Percentiles rank a stretch among this genome's conserved stretches.
Conservation (phyloP, 2,888 invertebrate species). For the Chouioia cunea region DNA sequence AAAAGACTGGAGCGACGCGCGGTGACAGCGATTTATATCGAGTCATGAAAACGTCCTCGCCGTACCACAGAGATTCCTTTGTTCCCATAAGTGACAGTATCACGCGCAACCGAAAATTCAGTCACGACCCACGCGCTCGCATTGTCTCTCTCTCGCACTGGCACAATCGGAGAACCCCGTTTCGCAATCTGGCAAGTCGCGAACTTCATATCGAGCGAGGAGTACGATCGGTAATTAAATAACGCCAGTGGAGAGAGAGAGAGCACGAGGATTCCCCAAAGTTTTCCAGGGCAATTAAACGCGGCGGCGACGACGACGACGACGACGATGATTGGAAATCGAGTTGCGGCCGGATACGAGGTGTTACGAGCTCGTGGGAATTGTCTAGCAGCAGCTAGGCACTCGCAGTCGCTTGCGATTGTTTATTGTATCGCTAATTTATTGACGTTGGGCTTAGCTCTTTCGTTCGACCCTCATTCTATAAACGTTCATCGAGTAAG, state of each 20-base stretch:
- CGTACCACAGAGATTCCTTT: constrained; percentile 9
- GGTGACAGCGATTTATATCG: constrained; percentile 31
- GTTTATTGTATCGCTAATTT: too few relatives aligned
- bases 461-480: neutral
- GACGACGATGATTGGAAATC: constrained; percentile 18
- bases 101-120: constrained; percentile 36
- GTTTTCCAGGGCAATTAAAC: constrained; percentile 15
- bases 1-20: neutral
- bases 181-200: constrained; percentile 48
- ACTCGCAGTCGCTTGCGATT: too few relatives aligned
- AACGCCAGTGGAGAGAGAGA: too few relatives aligned
- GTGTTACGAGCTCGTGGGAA: neutral
- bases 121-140: constrained; percentile 25
- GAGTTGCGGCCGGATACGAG: neutral
- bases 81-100: neutral
- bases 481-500: neutral
- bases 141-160: constrained; percentile 25
- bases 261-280: constrained; percentile 5
- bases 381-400: neutral
- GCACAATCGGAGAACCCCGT: constrained; percentile 51
- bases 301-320: neutral
- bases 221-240: constrained; percentile 42
- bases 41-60: constrained; percentile 31
- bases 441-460: neutral
- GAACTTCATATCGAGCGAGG: constrained; percentile 32